Base-by-base conservation (phyloP, 2,797 vertebrate genomes). In the Sebastes elongatus region DNA sequence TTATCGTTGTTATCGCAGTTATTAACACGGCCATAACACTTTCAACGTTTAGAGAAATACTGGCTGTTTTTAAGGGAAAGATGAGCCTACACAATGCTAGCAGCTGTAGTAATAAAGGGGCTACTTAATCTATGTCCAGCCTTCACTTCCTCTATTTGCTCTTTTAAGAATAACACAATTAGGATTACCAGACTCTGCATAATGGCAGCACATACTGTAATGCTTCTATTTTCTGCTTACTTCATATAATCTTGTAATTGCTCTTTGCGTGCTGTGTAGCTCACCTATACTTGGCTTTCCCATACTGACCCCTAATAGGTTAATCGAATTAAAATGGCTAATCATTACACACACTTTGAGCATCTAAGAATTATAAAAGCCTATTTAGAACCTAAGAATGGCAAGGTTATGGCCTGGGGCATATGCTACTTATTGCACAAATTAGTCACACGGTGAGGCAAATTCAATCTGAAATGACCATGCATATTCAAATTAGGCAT, bases 401-500 rank as follows among this genome's bases (percentile, higher is more conserved):
- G 57, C 81, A 82, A 87, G 72, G 76, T 88, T 87, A 69, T 84
- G 64, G 81, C 94, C 88, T 14, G 9, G 63, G 90, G 94, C 85
- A 71, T 83, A 80, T 87, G 85, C 53, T 91, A 92, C 80, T 92
- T 94, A 94, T 88, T 95, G 91, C 90, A 90, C 89, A 93, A 93
- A 93, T 94, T 92, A 93, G 90, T 89, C 80, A 86, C 85, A 90
- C 23, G n/a, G 76, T 86, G 86, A 92, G 74, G 81, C 86, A 93
- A 91, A 95, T 93, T 86, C 87, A 92, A 93, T 91, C 80, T 80
- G 89, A 94, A 92, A 94, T 92, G 87, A 86, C 91, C 87, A 89
- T 93, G 86, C 83, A 93, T 93, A 94, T 94, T 94, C 86, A 94
- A 91, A 94, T 93, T 86, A 93, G 77, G 75, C 77, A 66, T 87